Conservation (phyloP, 2,888 invertebrate species). For the Microctonus hyperodae region DNA sequence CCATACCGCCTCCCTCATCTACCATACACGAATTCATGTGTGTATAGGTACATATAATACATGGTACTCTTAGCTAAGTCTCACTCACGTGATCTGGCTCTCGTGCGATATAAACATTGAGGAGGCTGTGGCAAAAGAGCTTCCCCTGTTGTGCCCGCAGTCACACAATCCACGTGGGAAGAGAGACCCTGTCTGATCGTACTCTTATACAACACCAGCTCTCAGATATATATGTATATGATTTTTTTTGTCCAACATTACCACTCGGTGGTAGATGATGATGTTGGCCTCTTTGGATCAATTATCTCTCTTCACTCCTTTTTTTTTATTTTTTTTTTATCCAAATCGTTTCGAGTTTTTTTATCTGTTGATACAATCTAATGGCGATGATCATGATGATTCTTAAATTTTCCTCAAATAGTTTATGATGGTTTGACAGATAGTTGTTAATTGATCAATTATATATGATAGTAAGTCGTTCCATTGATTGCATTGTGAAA, state of each 20-base stretch:
- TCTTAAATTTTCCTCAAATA: no score
- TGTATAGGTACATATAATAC: not conserved
- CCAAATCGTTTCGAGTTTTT: not conserved
- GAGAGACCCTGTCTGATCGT: conserved; percentile 39
- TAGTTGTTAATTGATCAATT: no score
- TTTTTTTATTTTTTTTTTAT: not conserved
- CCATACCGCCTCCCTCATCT: conserved; percentile 23
- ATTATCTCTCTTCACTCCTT: conserved; percentile 8
- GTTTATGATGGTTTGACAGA: no score
- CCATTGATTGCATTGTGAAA: not conserved
- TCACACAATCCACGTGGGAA: conserved; percentile 63
- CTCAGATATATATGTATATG: conserved; percentile 34
- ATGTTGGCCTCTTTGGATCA: not conserved
- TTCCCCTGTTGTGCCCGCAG: conserved; percentile 51
- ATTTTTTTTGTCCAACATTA: conserved; percentile 30
- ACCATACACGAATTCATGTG: not conserved
- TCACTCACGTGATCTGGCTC: conserved; percentile 14
- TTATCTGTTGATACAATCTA: not conserved
- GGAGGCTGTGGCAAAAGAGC: conserved; percentile 7
- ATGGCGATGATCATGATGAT: not conserved
- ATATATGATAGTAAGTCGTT: no score
- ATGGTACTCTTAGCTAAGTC: not conserved
- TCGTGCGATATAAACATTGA: conserved; percentile 5
- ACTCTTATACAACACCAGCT: conserved; percentile 28
- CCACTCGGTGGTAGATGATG: not conserved